Base-by-base conservation (phyloP, 2,797 vertebrate species). In the Labeo calbasu region DNA sequence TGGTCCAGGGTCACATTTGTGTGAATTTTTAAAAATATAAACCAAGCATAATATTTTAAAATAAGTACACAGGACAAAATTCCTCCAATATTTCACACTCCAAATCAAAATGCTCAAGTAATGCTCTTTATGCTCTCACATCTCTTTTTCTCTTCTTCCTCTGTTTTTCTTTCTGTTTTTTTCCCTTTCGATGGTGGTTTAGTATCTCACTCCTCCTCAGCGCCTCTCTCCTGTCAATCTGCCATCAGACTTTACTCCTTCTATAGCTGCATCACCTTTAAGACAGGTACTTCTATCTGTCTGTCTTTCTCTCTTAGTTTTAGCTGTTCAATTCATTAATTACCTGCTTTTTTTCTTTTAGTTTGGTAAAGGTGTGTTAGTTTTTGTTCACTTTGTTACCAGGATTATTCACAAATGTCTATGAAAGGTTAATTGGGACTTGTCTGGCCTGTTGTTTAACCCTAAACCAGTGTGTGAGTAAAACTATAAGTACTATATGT, bases 191-290 rank as follows among this genome's bases (percentile, higher is more conserved):
- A 88, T 90, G 43, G 90, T 92, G 84, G 89, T 88, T 80, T 86
- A 90, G 88, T 88, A 61, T 87, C 63, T 88, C 69, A 90, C 86
- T 82, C 79, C 93, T 84, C 90, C 92, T 69, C 89, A 92, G 88
- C 84, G 89, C 43, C 87, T 88, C 51, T 95, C 95, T 86, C 94
- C 94, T 84, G 43, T 96, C 90, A 92, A 90, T 90, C 91, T 96
- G 4, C 94, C 95, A 65, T 55, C 92, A 83, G 91, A 94, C 93
- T 95, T 93, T 89, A 95, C 95, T 81, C 95, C 94, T 83, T 93
- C 94, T 86, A 88, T 95, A 77, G 92, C 93, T 88, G 92, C 94
- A 55, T 95, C 95, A 63, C 93, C 94, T 86, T 81, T 95, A 78
- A 91, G 93, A 86, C 93, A 95, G 95, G 95, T 96, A 94, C n/a